Percentiles rank a stretch among this genome's conserved stretches.
Conservation (phyloP, 2,888 invertebrate genomes). For the Chesias legatella region DNA sequence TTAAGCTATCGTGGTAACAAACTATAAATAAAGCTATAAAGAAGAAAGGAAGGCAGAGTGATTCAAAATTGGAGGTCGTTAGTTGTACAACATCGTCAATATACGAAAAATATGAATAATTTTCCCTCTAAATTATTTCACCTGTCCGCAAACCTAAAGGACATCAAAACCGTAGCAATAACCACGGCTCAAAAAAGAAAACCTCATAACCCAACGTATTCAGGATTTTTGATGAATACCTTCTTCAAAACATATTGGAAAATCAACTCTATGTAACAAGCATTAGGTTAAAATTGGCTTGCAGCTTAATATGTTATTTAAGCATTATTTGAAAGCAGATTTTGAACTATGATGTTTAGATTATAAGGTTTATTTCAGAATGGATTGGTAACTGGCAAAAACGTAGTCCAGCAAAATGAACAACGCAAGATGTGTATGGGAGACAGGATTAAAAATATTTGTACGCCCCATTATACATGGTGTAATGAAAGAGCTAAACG, state of each 20-base stretch:
- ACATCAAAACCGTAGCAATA: conserved; percentile 55
- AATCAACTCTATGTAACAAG: conserved; percentile 17
- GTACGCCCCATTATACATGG: conserved; percentile 77
- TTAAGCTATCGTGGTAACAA: too few relatives aligned
- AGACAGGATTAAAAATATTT: conserved; percentile 79
- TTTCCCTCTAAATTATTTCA: conserved; percentile 37
- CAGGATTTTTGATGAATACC: conserved; percentile 41
- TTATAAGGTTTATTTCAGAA: conserved; percentile 36
- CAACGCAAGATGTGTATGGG: conserved; percentile 78
- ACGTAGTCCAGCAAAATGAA: conserved; percentile 71
- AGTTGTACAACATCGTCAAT: too few relatives aligned
- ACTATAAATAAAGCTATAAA: too few relatives aligned
- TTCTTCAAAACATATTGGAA: conserved; percentile 17
- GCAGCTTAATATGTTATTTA: not conserved
- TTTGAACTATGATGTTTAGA: conserved; percentile 3
- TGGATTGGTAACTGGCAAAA: conserved; percentile 46
- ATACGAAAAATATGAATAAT: too few relatives aligned
- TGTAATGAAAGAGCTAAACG: conserved; percentile 75
- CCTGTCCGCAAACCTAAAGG: conserved; percentile 52
- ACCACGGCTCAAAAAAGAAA: conserved; percentile 61
- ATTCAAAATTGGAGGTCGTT: too few relatives aligned
- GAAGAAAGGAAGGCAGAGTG: too few relatives aligned
- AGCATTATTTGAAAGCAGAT: conserved; percentile 24
- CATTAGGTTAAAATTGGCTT: conserved; percentile 5
- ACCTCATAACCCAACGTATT: conserved; percentile 50